Evolutionary conservation across 2,113 vertebrate species (phyloP).

Genomic region (Euleptes europaea): DNA sequence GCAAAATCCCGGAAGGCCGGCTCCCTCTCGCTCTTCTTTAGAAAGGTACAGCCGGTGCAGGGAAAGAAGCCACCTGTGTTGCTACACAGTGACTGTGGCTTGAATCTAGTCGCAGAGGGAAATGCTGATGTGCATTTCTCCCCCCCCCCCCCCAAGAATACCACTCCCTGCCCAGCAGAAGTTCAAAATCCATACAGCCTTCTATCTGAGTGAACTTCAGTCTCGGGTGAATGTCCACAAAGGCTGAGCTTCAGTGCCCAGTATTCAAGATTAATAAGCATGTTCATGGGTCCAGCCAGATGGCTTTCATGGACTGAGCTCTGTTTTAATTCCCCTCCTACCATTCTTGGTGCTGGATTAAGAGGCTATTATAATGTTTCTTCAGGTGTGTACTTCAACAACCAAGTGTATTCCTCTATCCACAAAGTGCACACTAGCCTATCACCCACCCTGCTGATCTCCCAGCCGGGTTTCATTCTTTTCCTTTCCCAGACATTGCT

Average conservation of each 20-base stretch:
- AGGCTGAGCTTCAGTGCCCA: background rate
- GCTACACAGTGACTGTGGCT: background rate
- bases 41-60: conserved; percentile 71
- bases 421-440: background rate
- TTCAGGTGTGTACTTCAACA: background rate
- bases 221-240: no score
- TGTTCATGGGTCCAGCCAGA: no score
- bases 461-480: background rate
- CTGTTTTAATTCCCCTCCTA: no score
- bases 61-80: background rate
- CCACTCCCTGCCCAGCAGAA: background rate
- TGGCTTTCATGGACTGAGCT: no score
- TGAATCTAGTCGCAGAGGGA: background rate
- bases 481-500: background rate
- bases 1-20: conserved; percentile 66
- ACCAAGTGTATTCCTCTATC: background rate
- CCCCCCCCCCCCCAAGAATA: no score
- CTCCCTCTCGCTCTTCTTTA: conserved; percentile 78
- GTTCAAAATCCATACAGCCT: background rate
- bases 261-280: background rate
- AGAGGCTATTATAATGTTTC: background rate
- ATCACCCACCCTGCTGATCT: background rate
- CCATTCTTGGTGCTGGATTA: background rate
- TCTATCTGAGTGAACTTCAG: background rate
- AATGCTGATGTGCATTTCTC: no score